Evolutionary conservation across 2,888 invertebrate genomes (phyloP).

Genomic region (Ceraclea dissimilis): DNA sequence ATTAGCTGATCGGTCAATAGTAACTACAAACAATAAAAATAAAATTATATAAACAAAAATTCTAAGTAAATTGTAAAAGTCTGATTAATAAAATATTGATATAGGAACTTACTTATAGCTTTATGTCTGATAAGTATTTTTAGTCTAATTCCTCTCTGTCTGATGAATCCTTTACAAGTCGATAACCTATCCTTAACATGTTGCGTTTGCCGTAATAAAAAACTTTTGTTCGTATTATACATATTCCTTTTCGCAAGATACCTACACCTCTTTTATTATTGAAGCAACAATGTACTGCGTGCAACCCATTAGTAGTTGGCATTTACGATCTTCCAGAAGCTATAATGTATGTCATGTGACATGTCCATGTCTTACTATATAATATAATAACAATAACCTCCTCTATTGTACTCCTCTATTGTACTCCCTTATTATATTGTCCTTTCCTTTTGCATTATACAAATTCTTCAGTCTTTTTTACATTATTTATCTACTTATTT

Average conservation of each 20-base stretch:
- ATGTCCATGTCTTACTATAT: neutral
- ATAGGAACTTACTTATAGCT: no score
- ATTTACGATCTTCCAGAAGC: slow-evolving; percentile 34
- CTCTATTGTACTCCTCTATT: slow-evolving; percentile 6
- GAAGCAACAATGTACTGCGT: slow-evolving; percentile 12
- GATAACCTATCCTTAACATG: slow-evolving; percentile 24
- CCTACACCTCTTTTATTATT: slow-evolving; percentile 18
- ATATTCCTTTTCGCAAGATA: slow-evolving; percentile 14
- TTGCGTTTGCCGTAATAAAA: slow-evolving; percentile 18
- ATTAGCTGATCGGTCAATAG: no score
- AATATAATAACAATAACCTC: neutral
- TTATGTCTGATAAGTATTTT: no score
- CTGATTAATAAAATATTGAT: no score
- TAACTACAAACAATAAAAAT: no score
- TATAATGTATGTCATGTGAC: neutral
- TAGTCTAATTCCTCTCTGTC: slow-evolving; percentile 12
- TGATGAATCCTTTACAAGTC: slow-evolving; percentile 22
- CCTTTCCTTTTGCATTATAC: slow-evolving; percentile 5
- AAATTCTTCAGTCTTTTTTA: slow-evolving; percentile 10
- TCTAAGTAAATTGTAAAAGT: no score
- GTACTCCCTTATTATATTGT: slow-evolving; percentile 7
- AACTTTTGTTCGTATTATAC: slow-evolving; percentile 14
- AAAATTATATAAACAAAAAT: no score
- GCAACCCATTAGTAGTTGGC: slow-evolving; percentile 44
- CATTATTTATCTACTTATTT: neutral